Conservation (phyloP, 2,797 vertebrate species). For the Salmo trutta region DNA sequence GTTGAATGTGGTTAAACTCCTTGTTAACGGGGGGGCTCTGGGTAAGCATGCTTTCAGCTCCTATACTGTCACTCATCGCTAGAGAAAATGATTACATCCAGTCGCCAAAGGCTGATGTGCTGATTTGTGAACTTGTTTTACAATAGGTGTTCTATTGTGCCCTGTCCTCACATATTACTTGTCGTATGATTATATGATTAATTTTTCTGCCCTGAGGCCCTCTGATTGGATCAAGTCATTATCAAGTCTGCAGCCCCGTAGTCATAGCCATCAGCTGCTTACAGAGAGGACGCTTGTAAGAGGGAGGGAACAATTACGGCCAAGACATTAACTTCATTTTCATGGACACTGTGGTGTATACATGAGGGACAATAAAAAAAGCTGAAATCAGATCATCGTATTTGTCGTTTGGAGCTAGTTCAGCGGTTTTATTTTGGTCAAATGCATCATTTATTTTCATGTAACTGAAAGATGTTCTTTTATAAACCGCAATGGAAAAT, state of each 20-base stretch:
- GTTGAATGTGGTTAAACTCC: neutral
- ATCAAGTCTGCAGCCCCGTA: conserved; percentile 23
- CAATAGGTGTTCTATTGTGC: conserved; percentile 7
- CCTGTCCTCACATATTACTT: conserved; percentile 12
- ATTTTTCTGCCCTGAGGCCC: conserved; percentile 14
- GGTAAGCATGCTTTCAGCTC: neutral
- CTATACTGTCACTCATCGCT: conserved; percentile 18
- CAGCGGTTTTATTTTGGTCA: conserved; percentile 32
- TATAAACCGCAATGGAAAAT: conserved; percentile 16
- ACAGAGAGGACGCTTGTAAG: conserved; percentile 18
- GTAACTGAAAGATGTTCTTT: conserved; percentile 12
- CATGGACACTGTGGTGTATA: conserved; percentile 12
- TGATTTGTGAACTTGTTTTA: conserved; percentile 21
- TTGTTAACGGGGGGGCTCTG: neutral
- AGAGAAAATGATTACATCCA: neutral
- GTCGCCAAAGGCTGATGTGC: conserved; percentile 6
- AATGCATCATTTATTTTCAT: conserved; percentile 35
- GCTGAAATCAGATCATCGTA: conserved; percentile 22
- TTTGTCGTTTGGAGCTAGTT: conserved; percentile 30
- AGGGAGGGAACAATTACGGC: conserved; percentile 7
- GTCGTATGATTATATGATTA: conserved; percentile 26
- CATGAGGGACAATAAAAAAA: conserved; percentile 7
- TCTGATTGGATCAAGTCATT: conserved; percentile 33
- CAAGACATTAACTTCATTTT: conserved; percentile 29
- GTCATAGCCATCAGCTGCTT: conserved; percentile 28